These are phyloP conservation scores for Cerceris rybyensis DNA, from an alignment of 2,888 invertebrate genomes.

Conservation along the genomic window DNA sequence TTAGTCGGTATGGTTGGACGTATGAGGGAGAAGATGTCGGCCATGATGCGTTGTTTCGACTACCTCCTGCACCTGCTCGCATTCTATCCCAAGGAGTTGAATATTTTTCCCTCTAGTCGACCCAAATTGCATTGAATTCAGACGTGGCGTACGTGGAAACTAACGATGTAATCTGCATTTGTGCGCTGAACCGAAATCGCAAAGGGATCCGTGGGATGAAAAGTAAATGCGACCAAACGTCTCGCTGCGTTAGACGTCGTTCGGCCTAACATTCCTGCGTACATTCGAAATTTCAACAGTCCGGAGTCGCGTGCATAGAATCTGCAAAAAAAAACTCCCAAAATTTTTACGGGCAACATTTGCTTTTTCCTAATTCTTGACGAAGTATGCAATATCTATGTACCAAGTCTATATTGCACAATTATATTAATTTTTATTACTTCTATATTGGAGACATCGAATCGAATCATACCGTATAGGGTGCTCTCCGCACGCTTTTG, in stretches of 20 bases:
- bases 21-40: too few relatives aligned
- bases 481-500: constrained; percentile 95
- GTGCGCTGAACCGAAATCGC: constrained; percentile 97
- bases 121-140: constrained; percentile 40
- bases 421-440: not conserved
- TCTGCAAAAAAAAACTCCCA: constrained; percentile 81
- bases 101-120: not conserved
- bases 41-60: too few relatives aligned
- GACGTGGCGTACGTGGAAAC: constrained; percentile 93
- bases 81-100: not conserved
- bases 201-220: constrained; percentile 98
- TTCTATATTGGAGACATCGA: not conserved
- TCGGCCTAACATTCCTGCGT: constrained; percentile 86
- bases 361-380: too few relatives aligned
- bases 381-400: too few relatives aligned
- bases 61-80: too few relatives aligned
- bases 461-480: constrained; percentile 89
- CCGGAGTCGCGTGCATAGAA: constrained; percentile 93
- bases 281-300: constrained; percentile 89
- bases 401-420: not conserved
- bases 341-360: too few relatives aligned
- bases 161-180: constrained; percentile 95
- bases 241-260: constrained; percentile 87
- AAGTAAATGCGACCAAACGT: constrained; percentile 95
- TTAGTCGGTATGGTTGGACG: too few relatives aligned